Evolutionary conservation across 2,888 invertebrate species (phyloP), one percentile per base, ranked within the genome.

Genomic region (Chirona hameri): DNA sequence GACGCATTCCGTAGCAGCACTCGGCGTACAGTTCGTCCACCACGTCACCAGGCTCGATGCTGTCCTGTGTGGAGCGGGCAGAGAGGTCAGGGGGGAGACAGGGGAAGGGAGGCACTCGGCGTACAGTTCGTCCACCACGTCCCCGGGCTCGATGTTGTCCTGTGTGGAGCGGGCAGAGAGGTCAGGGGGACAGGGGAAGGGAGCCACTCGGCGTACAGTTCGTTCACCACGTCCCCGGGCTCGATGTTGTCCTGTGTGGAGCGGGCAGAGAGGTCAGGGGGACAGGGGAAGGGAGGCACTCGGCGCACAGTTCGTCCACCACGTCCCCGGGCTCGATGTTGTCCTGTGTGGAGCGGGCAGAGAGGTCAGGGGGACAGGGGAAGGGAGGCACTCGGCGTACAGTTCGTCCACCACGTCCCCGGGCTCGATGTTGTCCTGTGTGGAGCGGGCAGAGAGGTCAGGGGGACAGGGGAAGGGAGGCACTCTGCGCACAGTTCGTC

Each of bases 201-300:
- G n/a, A n/a, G n/a, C n/a, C 84, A 84, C 55, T 82, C 83, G 65
- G 81, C 83, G 83, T 84, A 84, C 18, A 81, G 82, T n/a, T 83
- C 91, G 86, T 92, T 92, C 82, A 93, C 86, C 39, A 92, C 88
- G 87, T 93, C 92, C 12, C 92, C 92, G 60, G 90, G 87, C 86
- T 90, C 89, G 72, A 92, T 89, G 86, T 91, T 91, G 83, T 83
- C 83, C 83, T 84, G 82, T 46, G 24, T n/a, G n/a, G n/a, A n/a
- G n/a, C n/a, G n/a, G n/a, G n/a, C n/a, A n/a, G n/a, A n/a, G n/a
- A n/a, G n/a, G 83, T 46, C 65, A 81, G 55, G 9, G n/a, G n/a
- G 69, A n/a, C n/a, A n/a, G n/a, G n/a, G 55, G 21, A 31, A 39
- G 39, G 46, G 46, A n/a, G 52, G 52, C 52, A 52, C 52, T 52